Percentiles rank a stretch among this genome's conserved stretches.
Conservation (phyloP, 2,113 vertebrate genomes). For the Syrrhaptes paradoxus region DNA sequence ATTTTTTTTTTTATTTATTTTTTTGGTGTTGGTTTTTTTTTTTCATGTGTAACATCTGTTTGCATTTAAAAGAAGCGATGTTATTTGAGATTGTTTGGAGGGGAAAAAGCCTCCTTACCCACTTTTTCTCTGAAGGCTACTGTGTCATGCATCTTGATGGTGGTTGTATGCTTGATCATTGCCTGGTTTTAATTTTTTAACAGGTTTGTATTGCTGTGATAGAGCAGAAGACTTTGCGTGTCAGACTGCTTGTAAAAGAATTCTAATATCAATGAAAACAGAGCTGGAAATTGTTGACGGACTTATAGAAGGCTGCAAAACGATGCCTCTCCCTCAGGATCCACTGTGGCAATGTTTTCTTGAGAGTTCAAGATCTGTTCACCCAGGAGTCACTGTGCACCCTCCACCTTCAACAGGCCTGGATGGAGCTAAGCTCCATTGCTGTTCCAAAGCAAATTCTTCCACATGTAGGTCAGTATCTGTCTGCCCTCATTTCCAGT, state of each 20-base stretch:
- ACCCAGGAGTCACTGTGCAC: conserved; percentile 85
- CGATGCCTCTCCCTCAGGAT: conserved; percentile 95
- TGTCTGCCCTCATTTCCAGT: neutral
- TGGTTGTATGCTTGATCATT: neutral
- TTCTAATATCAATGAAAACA: conserved; percentile 94
- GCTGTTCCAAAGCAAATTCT: conserved; percentile 97
- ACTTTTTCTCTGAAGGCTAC: neutral
- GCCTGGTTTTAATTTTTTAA: neutral
- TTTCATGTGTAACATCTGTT: too few species aligned
- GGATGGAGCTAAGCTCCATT: conserved; percentile 96
- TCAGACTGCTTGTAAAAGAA: conserved; percentile 89
- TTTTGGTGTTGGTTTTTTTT: neutral
- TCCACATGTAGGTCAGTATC: conserved; percentile 89
- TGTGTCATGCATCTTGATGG: neutral
- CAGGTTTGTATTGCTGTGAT: conserved; percentile 96
- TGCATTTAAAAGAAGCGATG: neutral
- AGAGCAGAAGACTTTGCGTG: conserved; percentile 92
- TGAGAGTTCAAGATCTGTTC: conserved; percentile 87
- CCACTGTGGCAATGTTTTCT: conserved; percentile 98
- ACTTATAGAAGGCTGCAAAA: conserved; percentile 90
- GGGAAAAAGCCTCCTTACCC: neutral
- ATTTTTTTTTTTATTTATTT: neutral
- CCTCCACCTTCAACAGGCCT: conserved; percentile 89
- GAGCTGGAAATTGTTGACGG: conserved; percentile 98
- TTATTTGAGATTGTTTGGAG: neutral